These are phyloP conservation scores for Hylaeus volcanicus DNA, from an alignment of 1,140 invertebrate genomes.

Conservation along the genomic window DNA sequence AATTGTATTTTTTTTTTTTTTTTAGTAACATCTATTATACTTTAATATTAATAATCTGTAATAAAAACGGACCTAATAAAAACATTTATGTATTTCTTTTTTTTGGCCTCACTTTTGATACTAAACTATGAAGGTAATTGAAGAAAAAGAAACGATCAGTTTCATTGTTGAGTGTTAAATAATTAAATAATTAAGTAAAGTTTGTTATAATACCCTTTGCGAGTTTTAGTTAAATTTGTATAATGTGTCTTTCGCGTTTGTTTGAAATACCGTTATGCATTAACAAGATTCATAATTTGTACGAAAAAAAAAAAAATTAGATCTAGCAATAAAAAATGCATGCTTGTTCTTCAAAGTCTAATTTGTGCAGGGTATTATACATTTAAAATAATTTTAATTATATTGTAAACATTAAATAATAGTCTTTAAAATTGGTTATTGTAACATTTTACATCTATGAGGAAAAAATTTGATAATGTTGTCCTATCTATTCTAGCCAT, in stretches of 20 bases:
- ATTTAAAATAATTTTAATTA: slow-evolving; percentile 56
- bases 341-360: slow-evolving; percentile 6
- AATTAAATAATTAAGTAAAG: slow-evolving; percentile 62
- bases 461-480: slow-evolving; percentile 77
- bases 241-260: not conserved
- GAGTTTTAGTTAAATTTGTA: slow-evolving; percentile 17
- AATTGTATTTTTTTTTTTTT: slow-evolving; percentile 60
- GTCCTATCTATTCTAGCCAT: slow-evolving; percentile 77
- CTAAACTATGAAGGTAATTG: slow-evolving; percentile 63
- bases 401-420: slow-evolving; percentile 63
- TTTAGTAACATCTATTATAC: slow-evolving; percentile 72
- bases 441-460: slow-evolving; percentile 69
- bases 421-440: slow-evolving; percentile 70
- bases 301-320: not conserved
- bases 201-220: slow-evolving; percentile 58
- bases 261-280: slow-evolving; percentile 5
- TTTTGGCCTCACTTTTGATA: slow-evolving; percentile 76
- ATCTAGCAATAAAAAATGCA: slow-evolving; percentile 24
- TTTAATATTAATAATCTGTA: slow-evolving; percentile 70
- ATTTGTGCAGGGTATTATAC: slow-evolving; percentile 58
- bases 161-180: slow-evolving; percentile 39
- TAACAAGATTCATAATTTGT: slow-evolving; percentile 15
- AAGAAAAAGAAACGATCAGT: slow-evolving; percentile 53
- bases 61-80: slow-evolving; percentile 77
- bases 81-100: slow-evolving; percentile 65